Evolutionary conservation across 1,140 invertebrate species (phyloP).

Genomic region (Calycopis cecrops): DNA sequence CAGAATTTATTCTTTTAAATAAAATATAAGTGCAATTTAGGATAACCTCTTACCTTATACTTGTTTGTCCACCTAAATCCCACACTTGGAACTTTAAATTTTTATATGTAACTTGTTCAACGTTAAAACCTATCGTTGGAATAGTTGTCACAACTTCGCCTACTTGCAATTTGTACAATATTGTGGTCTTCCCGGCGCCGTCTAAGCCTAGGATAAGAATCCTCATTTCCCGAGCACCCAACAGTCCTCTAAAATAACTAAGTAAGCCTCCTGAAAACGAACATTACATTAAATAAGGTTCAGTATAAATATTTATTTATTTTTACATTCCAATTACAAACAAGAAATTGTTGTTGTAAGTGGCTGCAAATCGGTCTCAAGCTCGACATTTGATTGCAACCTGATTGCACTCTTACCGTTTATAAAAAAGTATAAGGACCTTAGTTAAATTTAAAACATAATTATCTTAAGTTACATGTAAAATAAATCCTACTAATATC

Average conservation of each 20-base stretch:
- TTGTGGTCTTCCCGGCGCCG: conserved; percentile 99
- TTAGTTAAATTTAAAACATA: too few species aligned
- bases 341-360: too few species aligned
- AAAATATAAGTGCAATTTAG: conserved; percentile 3
- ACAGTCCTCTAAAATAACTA: conserved; percentile 94
- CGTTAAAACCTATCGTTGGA: conserved; percentile 97
- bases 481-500: too few species aligned
- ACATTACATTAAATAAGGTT: conserved; percentile 7
- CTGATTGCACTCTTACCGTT: too few species aligned
- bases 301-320: too few species aligned
- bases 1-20: too few species aligned
- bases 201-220: conserved; percentile 98
- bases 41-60: conserved; percentile 77
- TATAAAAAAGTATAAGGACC: too few species aligned
- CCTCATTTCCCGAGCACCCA: conserved; percentile 96
- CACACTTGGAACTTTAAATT: conserved; percentile 98
- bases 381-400: too few species aligned
- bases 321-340: too few species aligned
- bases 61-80: conserved; percentile 99
- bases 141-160: conserved; percentile 99
- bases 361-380: too few species aligned
- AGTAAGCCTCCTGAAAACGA: conserved; percentile 89
- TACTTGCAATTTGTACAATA: conserved; percentile 98
- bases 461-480: too few species aligned
- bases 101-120: conserved; percentile 97